phyloP scores from a whole-genome alignment of 23 tunicate genomes.

The Oikopleura albicans region DNA sequence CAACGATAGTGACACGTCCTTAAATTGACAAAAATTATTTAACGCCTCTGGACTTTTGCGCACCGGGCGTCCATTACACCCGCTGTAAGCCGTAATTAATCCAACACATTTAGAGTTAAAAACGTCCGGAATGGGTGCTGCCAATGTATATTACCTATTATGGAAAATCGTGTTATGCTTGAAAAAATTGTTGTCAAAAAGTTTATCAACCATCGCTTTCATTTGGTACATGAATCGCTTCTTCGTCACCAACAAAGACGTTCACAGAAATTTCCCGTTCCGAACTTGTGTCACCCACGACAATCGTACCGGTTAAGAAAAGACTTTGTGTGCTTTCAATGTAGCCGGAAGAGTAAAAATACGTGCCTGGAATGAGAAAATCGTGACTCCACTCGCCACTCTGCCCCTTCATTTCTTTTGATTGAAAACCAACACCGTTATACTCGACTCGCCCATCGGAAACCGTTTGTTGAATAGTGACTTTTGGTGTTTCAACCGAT shows the following conservation, averaged over 20 bases:
- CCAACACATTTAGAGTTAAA: too few relatives aligned
- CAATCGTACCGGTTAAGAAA: background rate
- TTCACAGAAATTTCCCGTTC: background rate
- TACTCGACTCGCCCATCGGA: conserved; percentile 11
- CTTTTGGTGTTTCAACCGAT: background rate
- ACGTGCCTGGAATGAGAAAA: conserved; percentile 14
- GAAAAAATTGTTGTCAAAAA: background rate
- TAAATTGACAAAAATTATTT: too few relatives aligned
- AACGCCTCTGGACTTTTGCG: too few relatives aligned
- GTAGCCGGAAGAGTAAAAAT: background rate
- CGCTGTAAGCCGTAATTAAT: too few relatives aligned
- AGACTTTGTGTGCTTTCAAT: conserved; percentile 9
- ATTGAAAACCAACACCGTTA: conserved; percentile 14
- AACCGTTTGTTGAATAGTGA: background rate
- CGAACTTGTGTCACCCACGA: background rate
- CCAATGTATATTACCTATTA: background rate
- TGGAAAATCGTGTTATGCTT: background rate
- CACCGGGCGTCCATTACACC: too few relatives aligned
- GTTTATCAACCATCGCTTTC: too few relatives aligned
- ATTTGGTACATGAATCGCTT: background rate
- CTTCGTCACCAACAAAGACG: background rate
- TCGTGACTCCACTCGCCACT: conserved; percentile 15
- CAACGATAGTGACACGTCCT: too few relatives aligned
- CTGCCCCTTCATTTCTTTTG: background rate
- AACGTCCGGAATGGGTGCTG: background rate